Conservation (phyloP, 2,113 vertebrate genomes). For the Plecotus auritus region DNA sequence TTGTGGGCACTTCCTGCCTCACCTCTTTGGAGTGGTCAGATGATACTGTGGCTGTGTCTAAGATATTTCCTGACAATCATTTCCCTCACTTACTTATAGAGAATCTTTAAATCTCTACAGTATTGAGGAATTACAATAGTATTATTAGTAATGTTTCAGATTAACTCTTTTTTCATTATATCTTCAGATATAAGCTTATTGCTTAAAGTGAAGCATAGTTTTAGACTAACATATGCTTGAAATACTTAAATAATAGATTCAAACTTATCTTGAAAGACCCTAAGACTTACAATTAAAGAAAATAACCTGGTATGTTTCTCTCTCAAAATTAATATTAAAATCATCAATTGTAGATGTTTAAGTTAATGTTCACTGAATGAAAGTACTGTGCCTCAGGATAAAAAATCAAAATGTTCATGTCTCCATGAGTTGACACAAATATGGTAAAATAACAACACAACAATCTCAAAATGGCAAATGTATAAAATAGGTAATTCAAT, state of each 20-base stretch:
- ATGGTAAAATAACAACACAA: background rate
- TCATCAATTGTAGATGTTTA: background rate
- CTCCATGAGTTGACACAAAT: background rate
- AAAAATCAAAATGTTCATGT: background rate
- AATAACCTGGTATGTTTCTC: background rate
- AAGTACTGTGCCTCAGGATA: background rate
- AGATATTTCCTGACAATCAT: background rate
- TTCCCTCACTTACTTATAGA: background rate
- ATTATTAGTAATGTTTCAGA: background rate
- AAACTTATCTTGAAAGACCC: background rate
- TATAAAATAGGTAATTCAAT: background rate
- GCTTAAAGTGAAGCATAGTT: slow-evolving; percentile 14
- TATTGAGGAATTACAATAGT: background rate
- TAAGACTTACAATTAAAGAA: background rate
- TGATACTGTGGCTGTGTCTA: background rate
- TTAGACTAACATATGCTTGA: background rate
- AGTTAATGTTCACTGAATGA: background rate
- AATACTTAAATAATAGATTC: slow-evolving; percentile 18
- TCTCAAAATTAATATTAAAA: slow-evolving; percentile 37
- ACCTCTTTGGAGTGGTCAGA: background rate
- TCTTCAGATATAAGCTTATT: background rate
- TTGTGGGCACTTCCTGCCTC: slow-evolving; percentile 57
- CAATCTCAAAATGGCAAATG: slow-evolving; percentile 7
- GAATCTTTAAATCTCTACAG: background rate
- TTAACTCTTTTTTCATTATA: background rate